A percentile compares a stretch with the other conserved stretches of the same genome.
These are phyloP conservation scores for Corydoras sp. DNA, from an alignment of 2,113 vertebrate genomes.

Conservation along the genomic window DNA sequence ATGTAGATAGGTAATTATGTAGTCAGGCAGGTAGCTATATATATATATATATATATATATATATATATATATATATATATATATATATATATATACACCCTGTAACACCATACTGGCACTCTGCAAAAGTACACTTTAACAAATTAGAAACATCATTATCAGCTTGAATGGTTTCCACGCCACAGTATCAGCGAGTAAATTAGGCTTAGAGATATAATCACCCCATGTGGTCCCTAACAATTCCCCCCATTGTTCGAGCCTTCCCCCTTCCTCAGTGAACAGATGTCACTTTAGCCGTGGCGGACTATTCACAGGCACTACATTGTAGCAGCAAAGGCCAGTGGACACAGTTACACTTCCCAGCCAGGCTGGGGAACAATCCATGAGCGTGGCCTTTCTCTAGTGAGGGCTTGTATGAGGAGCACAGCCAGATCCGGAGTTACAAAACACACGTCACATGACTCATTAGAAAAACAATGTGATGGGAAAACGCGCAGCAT, in stretches of 20 bases:
- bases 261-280: slow-evolving; percentile 50
- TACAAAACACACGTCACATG: slow-evolving; percentile 22
- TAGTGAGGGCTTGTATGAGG: slow-evolving; percentile 37
- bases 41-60: too few species aligned
- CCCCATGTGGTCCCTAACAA: slow-evolving; percentile 54
- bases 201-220: slow-evolving; percentile 55
- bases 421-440: slow-evolving; percentile 43
- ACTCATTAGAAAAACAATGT: slow-evolving; percentile 36
- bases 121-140: background rate
- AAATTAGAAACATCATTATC: background rate
- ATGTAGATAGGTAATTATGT: too few species aligned
- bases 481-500: slow-evolving; percentile 28
- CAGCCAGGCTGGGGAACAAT: slow-evolving; percentile 48
- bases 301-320: slow-evolving; percentile 47
- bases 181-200: slow-evolving; percentile 48
- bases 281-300: slow-evolving; percentile 50
- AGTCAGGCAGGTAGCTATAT: too few species aligned
- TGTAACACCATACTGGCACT: too few species aligned
- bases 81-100: too few species aligned
- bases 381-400: slow-evolving; percentile 32
- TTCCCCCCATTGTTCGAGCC: slow-evolving; percentile 58
- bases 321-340: slow-evolving; percentile 68
- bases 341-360: slow-evolving; percentile 55
- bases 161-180: slow-evolving; percentile 44
- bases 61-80: too few species aligned